Evolutionary conservation across 2,797 vertebrate species (phyloP), one percentile per base, ranked within the genome.

Genomic region (Oreochromis mossambicus): DNA sequence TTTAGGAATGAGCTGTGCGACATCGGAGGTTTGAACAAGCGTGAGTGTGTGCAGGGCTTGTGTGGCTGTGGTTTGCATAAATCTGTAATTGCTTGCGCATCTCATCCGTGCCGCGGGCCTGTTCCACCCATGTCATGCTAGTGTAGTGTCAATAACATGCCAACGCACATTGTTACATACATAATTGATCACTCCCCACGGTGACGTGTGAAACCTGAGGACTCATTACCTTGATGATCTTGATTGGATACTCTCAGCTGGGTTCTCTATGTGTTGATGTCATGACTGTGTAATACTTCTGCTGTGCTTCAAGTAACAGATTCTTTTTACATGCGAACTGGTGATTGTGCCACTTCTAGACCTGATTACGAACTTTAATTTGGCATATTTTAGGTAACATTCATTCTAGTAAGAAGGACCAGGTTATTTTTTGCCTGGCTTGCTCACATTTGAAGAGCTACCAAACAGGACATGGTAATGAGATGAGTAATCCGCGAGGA

Each of bases 181-280:
- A 87, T 85, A 83, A 91, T 41, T 83, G 88, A 93, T 91, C 34
- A 8, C 38, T 81, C 83, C 79, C 82, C 83, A n/a, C 52, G 75
- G 77, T 54, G 86, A 86, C 6, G 5, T 6, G 4, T 24, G 48
- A 43, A 79, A 86, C 80, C 61, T 24, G 43, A 83, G 46, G 41
- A 82, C 48, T 70, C 55, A 55, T 79, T 41, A 2, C 11, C 52
- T 36, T 24, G 34, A n/a, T 51, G 54, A 86, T 56, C 21, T 76
- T 19, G 5, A 68, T 8, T 46, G 46, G 32, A 83, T 46, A 26
- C 52, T 11, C 21, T 9, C 9, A 75, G 10, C 2, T 51, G 26
- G n/a, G 2, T 15, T 79, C 55, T 79, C 26, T 21, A 21, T 68
- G 17, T 2, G 12, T 70, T 83, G 48, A 68, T 80, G 77, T 83